Evolutionary conservation across 2,797 vertebrate genomes (phyloP), one percentile per base, ranked within the genome.

Genomic region (Paedocypris micromegethes): DNA sequence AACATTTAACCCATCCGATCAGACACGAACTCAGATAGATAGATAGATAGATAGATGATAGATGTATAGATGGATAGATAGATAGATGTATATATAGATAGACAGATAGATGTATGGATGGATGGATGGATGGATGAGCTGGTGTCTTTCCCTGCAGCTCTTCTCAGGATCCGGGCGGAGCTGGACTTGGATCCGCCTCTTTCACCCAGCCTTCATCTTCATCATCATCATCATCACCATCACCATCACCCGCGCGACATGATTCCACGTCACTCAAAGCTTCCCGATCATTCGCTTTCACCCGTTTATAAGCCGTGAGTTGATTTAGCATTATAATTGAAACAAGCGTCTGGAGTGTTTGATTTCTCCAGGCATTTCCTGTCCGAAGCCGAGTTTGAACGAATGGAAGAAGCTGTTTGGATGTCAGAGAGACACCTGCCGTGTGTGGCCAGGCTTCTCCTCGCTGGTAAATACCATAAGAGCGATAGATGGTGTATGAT

Each of bases 121-220:
- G 23, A 23, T 23, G 23, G 23, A 23, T 23, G 1, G 23, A 23
- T 23, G 1, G 23, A n/a, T n/a, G n/a, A 23, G 23, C 23, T 23
- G 23, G 40, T 23, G 43, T 48, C 4, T 2, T 58, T n/a, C 52
- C 69, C 84, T 64, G 69, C 71, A 94, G 92, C 56, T 75, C 79
- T 48, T 60, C 66, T 51, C n/a, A 23, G 55, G 67, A 77, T 81
- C 45, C 83, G 61, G 8, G 72, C 82, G 75, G 82, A 87, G 69
- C 70, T 83, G 63, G 86, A 93, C 77, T 66, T 93, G 64, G 93
- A 94, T 53, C 64, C 88, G 44, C 82, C 83, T 68, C 74, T 97
- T 76, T 88, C 82, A 41, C 86, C 63, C 1, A 57, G 46, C 3
- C 68, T 81, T 67, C 9, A 49, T 42, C 68, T 58, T 68, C 78